phyloP scores from a whole-genome alignment of 2,888 invertebrate genomes.

The Eupithecia dodoneata region DNA sequence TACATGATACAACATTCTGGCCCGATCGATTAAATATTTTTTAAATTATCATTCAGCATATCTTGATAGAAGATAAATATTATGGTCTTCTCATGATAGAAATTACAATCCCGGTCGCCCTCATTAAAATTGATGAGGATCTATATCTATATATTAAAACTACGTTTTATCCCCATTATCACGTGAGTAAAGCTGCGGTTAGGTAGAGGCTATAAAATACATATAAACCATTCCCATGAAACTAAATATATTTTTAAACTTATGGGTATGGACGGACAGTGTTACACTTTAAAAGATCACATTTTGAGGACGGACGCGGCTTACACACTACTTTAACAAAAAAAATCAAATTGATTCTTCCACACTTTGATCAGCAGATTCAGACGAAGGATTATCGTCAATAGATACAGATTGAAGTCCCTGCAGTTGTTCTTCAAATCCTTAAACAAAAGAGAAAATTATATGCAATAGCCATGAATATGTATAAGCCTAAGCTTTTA shows the following conservation, averaged over 20 bases:
- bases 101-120: too few species aligned
- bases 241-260: not conserved
- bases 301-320: constrained; percentile 36
- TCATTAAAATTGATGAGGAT: too few species aligned
- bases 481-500: too few species aligned
- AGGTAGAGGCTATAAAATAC: not conserved
- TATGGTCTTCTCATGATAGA: too few species aligned
- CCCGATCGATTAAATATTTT: too few species aligned
- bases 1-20: too few species aligned
- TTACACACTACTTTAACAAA: constrained; percentile 13
- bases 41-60: too few species aligned
- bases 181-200: not conserved
- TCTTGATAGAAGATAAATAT: too few species aligned
- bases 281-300: constrained; percentile 2
- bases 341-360: constrained; percentile 71
- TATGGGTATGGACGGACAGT: not conserved
- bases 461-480: too few species aligned
- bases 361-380: constrained; percentile 76
- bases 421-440: constrained; percentile 65
- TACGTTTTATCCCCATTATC: not conserved
- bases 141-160: too few species aligned
- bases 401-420: constrained; percentile 61
- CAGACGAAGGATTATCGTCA: constrained; percentile 62
- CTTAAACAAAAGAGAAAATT: constrained; percentile 51
- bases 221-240: not conserved